These are phyloP conservation scores for Adelges cooleyi DNA, from an alignment of 1,140 invertebrate species.

Conservation along the genomic window DNA sequence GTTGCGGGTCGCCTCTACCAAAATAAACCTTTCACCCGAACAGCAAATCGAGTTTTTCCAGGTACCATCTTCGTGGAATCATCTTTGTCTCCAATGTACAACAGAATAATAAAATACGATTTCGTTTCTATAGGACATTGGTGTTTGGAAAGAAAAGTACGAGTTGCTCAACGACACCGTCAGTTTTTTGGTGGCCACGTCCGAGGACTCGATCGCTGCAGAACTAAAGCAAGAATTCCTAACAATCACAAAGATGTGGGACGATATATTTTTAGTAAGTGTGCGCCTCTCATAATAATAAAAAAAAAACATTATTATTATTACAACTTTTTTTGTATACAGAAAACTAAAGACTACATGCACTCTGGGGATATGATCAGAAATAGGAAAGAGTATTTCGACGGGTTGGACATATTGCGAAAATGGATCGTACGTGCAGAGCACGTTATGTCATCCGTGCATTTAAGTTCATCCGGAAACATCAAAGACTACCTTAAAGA, in stretches of 20 bases:
- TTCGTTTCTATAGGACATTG: constrained; percentile 59
- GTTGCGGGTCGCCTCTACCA: constrained; percentile 66
- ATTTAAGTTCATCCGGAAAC: constrained; percentile 58
- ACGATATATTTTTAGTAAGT: constrained; percentile 58
- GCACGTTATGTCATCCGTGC: constrained; percentile 48
- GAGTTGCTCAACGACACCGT: constrained; percentile 70
- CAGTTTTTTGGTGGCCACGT: constrained; percentile 77
- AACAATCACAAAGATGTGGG: constrained; percentile 63
- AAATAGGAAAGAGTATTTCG: constrained; percentile 65
- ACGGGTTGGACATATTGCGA: constrained; percentile 61
- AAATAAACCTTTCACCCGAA: constrained; percentile 64
- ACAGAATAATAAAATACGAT: too few relatives aligned
- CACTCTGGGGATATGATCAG: constrained; percentile 75
- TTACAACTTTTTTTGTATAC: constrained; percentile 26
- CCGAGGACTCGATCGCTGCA: constrained; percentile 61
- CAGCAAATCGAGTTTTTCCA: constrained; percentile 67
- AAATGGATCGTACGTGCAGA: constrained; percentile 71
- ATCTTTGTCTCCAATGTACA: constrained; percentile 24
- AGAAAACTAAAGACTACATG: constrained; percentile 69
- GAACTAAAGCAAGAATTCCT: constrained; percentile 64
- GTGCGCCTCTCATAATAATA: not conserved
- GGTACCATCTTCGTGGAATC: constrained; percentile 33
- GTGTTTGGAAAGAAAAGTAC: constrained; percentile 78
- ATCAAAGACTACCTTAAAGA: constrained; percentile 69
- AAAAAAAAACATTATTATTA: not conserved